Percentiles rank a stretch among this genome's conserved stretches.
Evolutionary conservation across 2,888 invertebrate species (phyloP).

Genomic region (Protonemura montana): DNA sequence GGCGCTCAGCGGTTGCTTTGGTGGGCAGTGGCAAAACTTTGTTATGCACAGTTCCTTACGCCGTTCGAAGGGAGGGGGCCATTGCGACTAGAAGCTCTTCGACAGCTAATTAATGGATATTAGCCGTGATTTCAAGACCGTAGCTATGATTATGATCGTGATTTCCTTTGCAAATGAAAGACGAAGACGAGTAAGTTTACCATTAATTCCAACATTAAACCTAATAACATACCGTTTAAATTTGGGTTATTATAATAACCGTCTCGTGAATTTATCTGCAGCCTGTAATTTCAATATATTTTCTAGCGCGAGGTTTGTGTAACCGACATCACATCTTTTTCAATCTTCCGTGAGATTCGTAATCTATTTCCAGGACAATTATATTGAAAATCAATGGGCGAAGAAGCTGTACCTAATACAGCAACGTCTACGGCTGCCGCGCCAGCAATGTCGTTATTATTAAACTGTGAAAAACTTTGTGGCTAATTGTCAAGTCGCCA

Average conservation of each 20-base stretch:
- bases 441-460: background rate
- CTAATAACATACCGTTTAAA: conserved; percentile 12
- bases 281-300: conserved; percentile 12
- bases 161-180: conserved; percentile 38
- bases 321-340: background rate
- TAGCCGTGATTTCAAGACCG: conserved; percentile 41
- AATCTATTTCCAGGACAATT: background rate
- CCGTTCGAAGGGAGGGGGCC: background rate
- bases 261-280: conserved; percentile 4
- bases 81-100: background rate
- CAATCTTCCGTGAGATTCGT: background rate
- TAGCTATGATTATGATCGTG: conserved; percentile 38
- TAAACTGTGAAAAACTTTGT: background rate
- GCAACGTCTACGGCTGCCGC: too few species aligned
- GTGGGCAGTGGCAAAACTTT: too few species aligned
- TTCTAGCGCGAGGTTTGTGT: background rate
- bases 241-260: background rate
- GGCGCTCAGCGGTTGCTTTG: too few species aligned
- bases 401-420: background rate
- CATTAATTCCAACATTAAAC: conserved; percentile 14
- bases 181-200: conserved; percentile 22
- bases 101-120: conserved; percentile 41
- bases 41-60: background rate
- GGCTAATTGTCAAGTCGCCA: background rate
- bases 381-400: background rate